A percentile compares a stretch with the other conserved stretches of the same genome.
These are phyloP conservation scores for Montipora cactus DNA, from an alignment of 64 coral and sea anemone genomes.

Conservation along the genomic window DNA sequence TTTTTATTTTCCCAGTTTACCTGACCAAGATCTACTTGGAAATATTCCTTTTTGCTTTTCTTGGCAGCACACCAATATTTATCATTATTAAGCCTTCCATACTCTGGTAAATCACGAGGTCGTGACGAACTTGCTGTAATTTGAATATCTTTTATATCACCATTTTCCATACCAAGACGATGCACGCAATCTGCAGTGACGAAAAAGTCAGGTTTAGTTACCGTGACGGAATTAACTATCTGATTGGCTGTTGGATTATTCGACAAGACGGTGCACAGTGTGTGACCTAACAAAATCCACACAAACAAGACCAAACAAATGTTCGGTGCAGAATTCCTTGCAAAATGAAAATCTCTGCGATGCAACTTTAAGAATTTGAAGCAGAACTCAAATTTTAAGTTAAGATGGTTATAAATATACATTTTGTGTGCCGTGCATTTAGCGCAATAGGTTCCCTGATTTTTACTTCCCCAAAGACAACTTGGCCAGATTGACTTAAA, in stretches of 20 bases:
- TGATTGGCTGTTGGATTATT: not conserved
- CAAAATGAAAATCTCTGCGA: too few species aligned
- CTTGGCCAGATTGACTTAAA: too few species aligned
- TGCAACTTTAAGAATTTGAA: too few species aligned
- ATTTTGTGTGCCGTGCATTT: too few species aligned
- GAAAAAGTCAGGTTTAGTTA: not conserved
- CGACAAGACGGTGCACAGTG: not conserved
- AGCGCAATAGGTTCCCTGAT: too few species aligned
- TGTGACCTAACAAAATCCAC: too few species aligned
- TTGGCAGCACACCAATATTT: conserved; percentile 73
- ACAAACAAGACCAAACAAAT: too few species aligned
- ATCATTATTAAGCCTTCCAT: conserved; percentile 49
- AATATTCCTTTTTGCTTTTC: conserved; percentile 74
- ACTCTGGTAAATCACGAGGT: conserved; percentile 11
- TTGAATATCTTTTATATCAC: conserved; percentile 63
- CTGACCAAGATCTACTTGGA: conserved; percentile 81
- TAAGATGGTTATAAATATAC: too few species aligned
- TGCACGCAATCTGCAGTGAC: conserved; percentile 56
- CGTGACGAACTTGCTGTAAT: conserved; percentile 71
- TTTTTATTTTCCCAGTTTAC: not conserved
- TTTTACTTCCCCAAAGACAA: too few species aligned
- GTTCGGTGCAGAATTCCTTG: too few species aligned
- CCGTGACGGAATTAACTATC: not conserved
- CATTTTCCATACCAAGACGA: conserved; percentile 62
- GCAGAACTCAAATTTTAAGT: too few species aligned